Evolutionary conservation across 2,113 vertebrate genomes (phyloP), one percentile per base, ranked within the genome.

Genomic region (Pterophyllum scalare): DNA sequence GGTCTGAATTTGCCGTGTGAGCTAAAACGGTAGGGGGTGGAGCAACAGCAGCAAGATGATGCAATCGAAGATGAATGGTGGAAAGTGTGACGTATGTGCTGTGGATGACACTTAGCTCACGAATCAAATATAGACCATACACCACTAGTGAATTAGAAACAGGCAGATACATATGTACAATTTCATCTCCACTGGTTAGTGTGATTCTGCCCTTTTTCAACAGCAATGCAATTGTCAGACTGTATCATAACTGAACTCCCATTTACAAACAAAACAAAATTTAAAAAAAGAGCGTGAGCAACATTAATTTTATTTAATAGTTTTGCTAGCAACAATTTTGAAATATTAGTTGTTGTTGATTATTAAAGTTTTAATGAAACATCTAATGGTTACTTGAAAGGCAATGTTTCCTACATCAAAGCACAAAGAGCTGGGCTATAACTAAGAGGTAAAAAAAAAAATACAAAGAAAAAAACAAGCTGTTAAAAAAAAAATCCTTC

Each of bases 11-110:
- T 88, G 54, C 80, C 87, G 76, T 70, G 14, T 20, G 49, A 43
- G 59, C 85, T 59, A 9, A 86, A 79, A 76, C 24, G 80, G 75
- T 24, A n/a, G 70, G 83, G 65, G 77, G 60, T 57, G 58, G 54
- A 62, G 57, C 72, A 28, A 83, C 54, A 75, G 79, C 46, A 77
- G 74, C 64, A 84, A 58, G 85, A 82, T 79, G 79, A 81, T 38
- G 74, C 80, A 83, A 76, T 92, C 80, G 82, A 92, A 93, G 90
- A 88, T 24, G 61, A 77, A 87, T 84, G 83, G 72, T 78, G 90
- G 75, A 81, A 79, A 80, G 75, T 31, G 74, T 87, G 85, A 93
- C 79, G 22, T 80, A 93, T 91, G 61, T 82, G 82, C 82, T 74
- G 75, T 74, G 62, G 80, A 65, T 91, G 87, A 75, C 84, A 83